Percentiles rank a stretch among this genome's conserved stretches.
Evolutionary conservation across 2,797 vertebrate species (phyloP).

Genomic region (Cryptoblepharus egeriae): DNA sequence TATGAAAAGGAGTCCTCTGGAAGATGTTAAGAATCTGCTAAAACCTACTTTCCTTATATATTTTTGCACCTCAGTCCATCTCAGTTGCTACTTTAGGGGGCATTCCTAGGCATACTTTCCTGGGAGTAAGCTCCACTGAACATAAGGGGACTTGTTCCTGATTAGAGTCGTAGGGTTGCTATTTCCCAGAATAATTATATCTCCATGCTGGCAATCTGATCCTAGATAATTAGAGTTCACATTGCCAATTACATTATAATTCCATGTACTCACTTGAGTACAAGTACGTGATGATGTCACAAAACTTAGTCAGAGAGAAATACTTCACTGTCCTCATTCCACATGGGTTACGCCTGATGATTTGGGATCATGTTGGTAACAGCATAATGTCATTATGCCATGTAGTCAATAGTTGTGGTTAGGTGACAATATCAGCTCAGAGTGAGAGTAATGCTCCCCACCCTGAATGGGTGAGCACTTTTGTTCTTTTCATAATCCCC

Average conservation of each 20-base stretch:
- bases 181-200: no score
- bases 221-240: background rate
- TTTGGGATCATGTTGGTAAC: background rate
- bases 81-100: background rate
- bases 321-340: background rate
- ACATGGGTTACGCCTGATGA: background rate
- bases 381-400: background rate
- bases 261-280: background rate
- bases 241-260: background rate
- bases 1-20: background rate
- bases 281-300: background rate
- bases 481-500: background rate
- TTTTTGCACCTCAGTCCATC: background rate
- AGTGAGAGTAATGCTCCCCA: background rate
- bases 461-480: background rate
- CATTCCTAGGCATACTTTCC: no score
- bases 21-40: no score
- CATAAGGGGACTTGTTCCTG: no score
- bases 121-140: no score
- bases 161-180: no score
- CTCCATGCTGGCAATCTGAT: background rate
- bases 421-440: background rate
- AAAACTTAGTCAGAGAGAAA: background rate
- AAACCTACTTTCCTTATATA: background rate
- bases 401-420: background rate